These are phyloP conservation scores for Heterodera carotae DNA, from an alignment of 1,140 invertebrate genomes.

Conservation along the genomic window DNA sequence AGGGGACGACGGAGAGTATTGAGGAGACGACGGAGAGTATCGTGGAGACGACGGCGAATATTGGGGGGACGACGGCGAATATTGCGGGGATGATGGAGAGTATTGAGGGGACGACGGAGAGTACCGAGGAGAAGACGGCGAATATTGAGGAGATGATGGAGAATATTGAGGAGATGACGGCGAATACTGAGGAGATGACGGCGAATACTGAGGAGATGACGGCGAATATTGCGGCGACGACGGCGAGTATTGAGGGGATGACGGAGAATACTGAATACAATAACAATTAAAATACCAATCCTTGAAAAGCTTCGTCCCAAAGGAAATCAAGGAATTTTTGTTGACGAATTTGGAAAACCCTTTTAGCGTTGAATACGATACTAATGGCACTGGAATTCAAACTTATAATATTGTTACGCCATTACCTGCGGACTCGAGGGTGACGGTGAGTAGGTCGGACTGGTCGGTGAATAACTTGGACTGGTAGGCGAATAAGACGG, in stretches of 20 bases:
- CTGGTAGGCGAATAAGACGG: conserved; percentile 72
- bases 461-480: conserved; percentile 71
- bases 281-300: neutral
- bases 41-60: conserved; percentile 69
- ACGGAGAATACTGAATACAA: conserved; percentile 67
- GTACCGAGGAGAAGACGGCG: conserved; percentile 69
- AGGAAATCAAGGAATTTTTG: too few relatives aligned
- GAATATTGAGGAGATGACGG: conserved; percentile 67
- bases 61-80: conserved; percentile 76
- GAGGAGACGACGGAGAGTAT: conserved; percentile 70
- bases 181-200: conserved; percentile 67
- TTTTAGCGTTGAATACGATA: too few relatives aligned
- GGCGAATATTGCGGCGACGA: conserved; percentile 72
- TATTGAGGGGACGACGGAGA: conserved; percentile 68
- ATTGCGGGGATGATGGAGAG: conserved; percentile 58
- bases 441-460: conserved; percentile 70
- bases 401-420: neutral
- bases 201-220: conserved; percentile 72
- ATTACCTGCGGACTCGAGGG: conserved; percentile 65
- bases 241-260: conserved; percentile 77
- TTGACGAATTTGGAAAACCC: too few relatives aligned
- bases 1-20: conserved; percentile 50
- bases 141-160: conserved; percentile 69
- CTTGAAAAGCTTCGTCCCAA: too few relatives aligned
- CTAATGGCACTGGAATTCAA: too few relatives aligned